Evolutionary conservation across 2,888 invertebrate species (phyloP), one percentile per base, ranked within the genome.

Genomic region (Colletes collaris): DNA sequence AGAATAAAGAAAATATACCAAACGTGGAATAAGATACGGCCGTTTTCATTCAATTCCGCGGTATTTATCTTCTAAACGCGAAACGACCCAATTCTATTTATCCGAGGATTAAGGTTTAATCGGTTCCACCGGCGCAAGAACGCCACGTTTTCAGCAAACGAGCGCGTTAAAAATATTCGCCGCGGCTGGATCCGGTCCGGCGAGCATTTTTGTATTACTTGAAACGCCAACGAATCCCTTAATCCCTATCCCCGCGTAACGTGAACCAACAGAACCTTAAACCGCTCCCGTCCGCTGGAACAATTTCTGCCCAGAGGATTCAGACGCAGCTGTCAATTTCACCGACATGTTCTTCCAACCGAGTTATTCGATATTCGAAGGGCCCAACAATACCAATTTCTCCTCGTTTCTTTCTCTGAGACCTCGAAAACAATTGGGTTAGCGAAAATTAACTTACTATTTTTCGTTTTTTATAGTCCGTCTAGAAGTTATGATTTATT

Each of bases 221-320:
- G 64, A 62, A 56, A 62, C 55, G 56, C n/a, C 70, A 13, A 56
- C 53, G 74, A 63, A 75, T 76, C 76, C 60, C 27, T 65, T 76
- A 76, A 76, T 76, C 76, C 73, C 50, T 37, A 52, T 49, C 37
- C 40, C 62, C 63, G 64, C 16, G 59, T 49, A 60, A 59, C 60
- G 53, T 65, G 58, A 56, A 56, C 62, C 52, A 56, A 74, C 74
- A 67, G 62, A 69, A 37, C 66, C 62, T 74, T 53, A 65, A 80
- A 60, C 55, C 64, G 46, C 44, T 49, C 27, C 27, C 16, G 44
- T 67, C 53, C 40, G 49, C 19, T 53, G 59, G 76, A 81, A 66
- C 67, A 65, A 70, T 76, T 84, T 70, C 65, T 76, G 44, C 55
- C 44, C 50, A 27, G 19, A 16, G 53, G 37, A 68, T 35, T 40